These are phyloP conservation scores for Cotesia vestalis DNA, from an alignment of 1,140 invertebrate species.

Conservation along the genomic window DNA sequence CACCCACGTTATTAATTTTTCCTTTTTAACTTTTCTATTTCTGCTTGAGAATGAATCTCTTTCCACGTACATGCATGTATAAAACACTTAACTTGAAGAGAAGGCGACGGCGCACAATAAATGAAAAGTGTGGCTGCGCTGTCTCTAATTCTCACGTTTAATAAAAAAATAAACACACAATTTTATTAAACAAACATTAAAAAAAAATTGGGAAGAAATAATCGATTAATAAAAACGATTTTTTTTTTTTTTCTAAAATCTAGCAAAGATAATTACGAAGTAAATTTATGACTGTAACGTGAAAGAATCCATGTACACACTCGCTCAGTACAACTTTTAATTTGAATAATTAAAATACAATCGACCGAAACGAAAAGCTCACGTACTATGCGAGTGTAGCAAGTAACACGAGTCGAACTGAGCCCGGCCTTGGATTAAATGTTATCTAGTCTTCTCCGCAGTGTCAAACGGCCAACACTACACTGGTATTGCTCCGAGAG, in stretches of 20 bases:
- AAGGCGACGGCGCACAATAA: conserved; percentile 4
- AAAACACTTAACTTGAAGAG: conserved; percentile 13
- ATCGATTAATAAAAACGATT: not conserved
- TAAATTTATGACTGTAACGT: not conserved
- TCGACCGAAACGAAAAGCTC: conserved; percentile 1
- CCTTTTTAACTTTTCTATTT: not conserved
- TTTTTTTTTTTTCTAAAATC: too few species aligned
- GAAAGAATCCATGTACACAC: not conserved
- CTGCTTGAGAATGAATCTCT: not conserved
- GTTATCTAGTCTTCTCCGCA: conserved; percentile 9
- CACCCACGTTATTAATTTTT: not conserved
- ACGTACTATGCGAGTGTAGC: not conserved
- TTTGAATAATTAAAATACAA: not conserved
- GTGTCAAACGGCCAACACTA: conserved; percentile 34
- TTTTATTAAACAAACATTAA: not conserved
- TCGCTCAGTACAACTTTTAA: not conserved
- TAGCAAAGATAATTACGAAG: too few species aligned
- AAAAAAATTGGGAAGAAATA: not conserved
- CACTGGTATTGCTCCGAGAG: conserved; percentile 26
- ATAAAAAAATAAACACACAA: conserved; percentile 2
- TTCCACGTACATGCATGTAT: not conserved
- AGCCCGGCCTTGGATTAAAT: conserved; percentile 11
- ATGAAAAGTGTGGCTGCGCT: conserved; percentile 22
- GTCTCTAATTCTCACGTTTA: conserved; percentile 17
- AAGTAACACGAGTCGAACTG: conserved; percentile 12